phyloP scores from a whole-genome alignment of 23 tunicate genomes.

The Halocynthia aurantium region DNA sequence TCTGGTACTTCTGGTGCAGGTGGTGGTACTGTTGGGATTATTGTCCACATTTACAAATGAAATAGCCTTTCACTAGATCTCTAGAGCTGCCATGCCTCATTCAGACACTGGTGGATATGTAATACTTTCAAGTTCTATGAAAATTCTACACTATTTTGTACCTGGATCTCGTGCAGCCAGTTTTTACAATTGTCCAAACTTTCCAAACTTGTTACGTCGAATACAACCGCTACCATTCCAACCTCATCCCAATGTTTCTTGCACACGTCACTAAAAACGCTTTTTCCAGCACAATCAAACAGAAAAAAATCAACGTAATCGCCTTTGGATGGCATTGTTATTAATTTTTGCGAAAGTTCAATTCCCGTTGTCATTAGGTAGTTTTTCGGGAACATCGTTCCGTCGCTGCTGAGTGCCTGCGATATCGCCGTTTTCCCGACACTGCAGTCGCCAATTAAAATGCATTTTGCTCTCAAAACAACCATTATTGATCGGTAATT shows the following conservation, averaged over 20 bases:
- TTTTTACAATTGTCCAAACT: conserved; percentile 51
- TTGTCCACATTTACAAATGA: no score
- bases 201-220: conserved; percentile 58
- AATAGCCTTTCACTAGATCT: not conserved
- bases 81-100: not conserved
- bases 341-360: conserved; percentile 33
- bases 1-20: not conserved
- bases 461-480: conserved; percentile 60
- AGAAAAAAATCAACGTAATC: conserved; percentile 51
- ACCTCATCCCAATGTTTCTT: conserved; percentile 54
- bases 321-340: conserved; percentile 18
- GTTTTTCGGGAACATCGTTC: conserved; percentile 68
- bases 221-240: conserved; percentile 78
- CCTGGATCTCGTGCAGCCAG: conserved; percentile 51
- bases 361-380: conserved; percentile 67
- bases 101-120: no score
- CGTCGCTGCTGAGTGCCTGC: conserved; percentile 75
- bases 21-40: not conserved
- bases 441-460: conserved; percentile 66
- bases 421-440: conserved; percentile 87
- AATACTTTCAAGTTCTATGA: no score
- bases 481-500: conserved; percentile 22
- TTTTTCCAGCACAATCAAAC: conserved; percentile 72
- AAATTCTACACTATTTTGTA: conserved; percentile 33
- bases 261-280: conserved; percentile 42